Percentiles rank a stretch among this genome's conserved stretches.
Evolutionary conservation across 2,888 invertebrate genomes (phyloP).

Genomic region (Geophilus truncorum): DNA sequence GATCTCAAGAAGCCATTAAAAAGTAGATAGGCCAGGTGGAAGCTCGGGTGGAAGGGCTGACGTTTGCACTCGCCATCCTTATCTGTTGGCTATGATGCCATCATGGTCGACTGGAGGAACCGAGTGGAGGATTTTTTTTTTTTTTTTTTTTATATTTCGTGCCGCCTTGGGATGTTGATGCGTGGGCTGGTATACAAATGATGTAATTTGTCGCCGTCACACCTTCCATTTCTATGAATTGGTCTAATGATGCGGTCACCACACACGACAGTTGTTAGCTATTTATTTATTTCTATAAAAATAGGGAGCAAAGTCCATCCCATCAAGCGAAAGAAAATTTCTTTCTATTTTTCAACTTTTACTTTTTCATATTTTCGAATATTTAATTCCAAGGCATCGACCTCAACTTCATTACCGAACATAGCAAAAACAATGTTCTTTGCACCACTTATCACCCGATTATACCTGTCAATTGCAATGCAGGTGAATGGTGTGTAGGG

Average conservation of each 20-base stretch:
- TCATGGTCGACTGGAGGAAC: neutral
- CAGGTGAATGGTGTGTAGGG: neutral
- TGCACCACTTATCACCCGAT: constrained; percentile 20
- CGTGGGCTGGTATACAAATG: constrained; percentile 8
- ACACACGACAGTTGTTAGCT: neutral
- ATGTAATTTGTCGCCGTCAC: constrained; percentile 7
- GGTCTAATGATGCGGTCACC: neutral
- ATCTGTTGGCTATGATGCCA: neutral
- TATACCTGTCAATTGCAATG: constrained; percentile 20
- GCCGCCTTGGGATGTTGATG: neutral
- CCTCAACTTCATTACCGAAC: neutral
- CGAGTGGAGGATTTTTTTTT: neutral
- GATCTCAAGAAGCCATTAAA: neutral
- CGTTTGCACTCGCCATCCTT: constrained; percentile 7
- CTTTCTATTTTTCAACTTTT: too few species aligned
- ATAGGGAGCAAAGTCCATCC: too few species aligned
- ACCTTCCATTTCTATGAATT: neutral
- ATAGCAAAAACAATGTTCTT: constrained; percentile 1
- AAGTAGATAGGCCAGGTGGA: constrained; percentile 3
- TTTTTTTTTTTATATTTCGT: neutral
- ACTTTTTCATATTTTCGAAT: neutral
- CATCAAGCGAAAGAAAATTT: too few species aligned
- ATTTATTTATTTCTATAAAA: too few species aligned
- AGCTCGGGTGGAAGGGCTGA: constrained; percentile 6
- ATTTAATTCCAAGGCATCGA: neutral